Conservation (phyloP, 1,140 invertebrate species). For the Neuroterus valhalla region DNA sequence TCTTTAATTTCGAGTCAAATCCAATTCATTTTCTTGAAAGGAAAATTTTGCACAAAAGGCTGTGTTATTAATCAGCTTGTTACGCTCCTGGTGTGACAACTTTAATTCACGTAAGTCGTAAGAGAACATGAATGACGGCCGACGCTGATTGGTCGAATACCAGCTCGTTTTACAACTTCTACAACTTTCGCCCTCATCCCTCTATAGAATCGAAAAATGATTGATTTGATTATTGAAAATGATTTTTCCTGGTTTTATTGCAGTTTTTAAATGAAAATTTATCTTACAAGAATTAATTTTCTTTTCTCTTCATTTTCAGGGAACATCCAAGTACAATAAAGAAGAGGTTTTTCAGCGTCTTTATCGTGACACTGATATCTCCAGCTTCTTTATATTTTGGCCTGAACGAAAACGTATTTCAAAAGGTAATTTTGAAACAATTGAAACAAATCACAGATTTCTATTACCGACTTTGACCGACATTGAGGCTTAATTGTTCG, state of each 20-base stretch:
- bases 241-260: background rate
- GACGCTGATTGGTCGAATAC: conserved; percentile 12
- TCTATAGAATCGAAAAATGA: background rate
- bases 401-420: conserved; percentile 77
- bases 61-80: background rate
- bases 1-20: too few species aligned
- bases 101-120: conserved; percentile 12
- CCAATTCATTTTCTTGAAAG: background rate
- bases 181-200: background rate
- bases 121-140: conserved; percentile 7
- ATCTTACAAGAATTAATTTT: conserved; percentile 29
- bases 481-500: too few species aligned
- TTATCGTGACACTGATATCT: conserved; percentile 86
- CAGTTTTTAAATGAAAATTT: conserved; percentile 28
- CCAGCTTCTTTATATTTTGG: conserved; percentile 85
- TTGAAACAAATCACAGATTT: conserved; percentile 26
- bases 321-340: conserved; percentile 93
- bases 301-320: conserved; percentile 76
- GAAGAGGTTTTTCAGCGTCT: conserved; percentile 89
- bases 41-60: background rate
- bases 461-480: too few species aligned
- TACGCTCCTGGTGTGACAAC: background rate
- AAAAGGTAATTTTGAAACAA: conserved; percentile 72
- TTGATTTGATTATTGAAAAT: too few species aligned
- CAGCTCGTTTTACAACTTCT: conserved; percentile 2